phyloP scores from a whole-genome alignment of 2,113 vertebrate species.

The Strix uralensis region DNA sequence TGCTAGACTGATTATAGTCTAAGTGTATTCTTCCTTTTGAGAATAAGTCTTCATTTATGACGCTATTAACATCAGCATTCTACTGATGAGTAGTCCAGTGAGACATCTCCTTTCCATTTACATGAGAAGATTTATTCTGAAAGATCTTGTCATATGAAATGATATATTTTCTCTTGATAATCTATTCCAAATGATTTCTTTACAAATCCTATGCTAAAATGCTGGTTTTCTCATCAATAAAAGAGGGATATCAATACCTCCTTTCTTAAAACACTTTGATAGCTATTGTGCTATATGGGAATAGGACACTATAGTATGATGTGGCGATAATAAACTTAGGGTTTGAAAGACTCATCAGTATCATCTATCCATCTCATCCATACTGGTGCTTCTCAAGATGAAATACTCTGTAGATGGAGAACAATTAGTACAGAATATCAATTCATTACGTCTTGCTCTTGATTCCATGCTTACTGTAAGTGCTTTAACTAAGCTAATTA shows the following conservation, averaged over 20 bases:
- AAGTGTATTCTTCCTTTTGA: neutral
- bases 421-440: neutral
- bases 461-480: neutral
- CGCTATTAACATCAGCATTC: neutral
- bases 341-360: neutral
- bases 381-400: neutral
- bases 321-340: neutral
- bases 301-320: neutral
- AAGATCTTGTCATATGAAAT: neutral
- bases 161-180: neutral
- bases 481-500: neutral
- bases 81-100: neutral
- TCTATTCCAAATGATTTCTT: neutral
- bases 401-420: neutral
- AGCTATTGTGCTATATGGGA: neutral
- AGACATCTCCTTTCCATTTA: neutral
- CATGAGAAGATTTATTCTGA: neutral
- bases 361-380: neutral
- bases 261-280: neutral
- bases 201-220: neutral
- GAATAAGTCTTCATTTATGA: neutral
- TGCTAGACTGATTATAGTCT: neutral
- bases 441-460: neutral
- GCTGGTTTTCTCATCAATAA: neutral
- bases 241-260: neutral